Percentiles rank a stretch among this genome's conserved stretches.
phyloP scores from a whole-genome alignment of 2,113 vertebrate genomes.

The Progne subis region DNA sequence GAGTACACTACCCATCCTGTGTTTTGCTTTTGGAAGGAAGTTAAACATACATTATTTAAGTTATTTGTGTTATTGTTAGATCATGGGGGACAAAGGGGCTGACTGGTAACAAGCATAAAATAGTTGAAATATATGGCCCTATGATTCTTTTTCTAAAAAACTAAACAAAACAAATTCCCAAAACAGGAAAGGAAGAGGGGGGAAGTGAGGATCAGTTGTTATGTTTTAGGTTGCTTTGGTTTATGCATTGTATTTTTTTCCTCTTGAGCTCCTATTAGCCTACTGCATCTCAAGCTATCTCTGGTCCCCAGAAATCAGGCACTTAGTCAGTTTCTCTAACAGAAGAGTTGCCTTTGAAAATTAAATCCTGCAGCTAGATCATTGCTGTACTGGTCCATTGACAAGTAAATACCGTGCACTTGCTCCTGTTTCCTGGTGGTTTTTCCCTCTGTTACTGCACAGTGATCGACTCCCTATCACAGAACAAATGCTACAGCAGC shows the following conservation, averaged over 20 bases:
- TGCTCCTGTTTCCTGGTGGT: neutral
- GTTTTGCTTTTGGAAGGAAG: constrained; percentile 65
- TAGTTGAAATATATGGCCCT: neutral
- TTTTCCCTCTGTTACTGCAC: neutral
- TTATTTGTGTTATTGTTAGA: constrained; percentile 29
- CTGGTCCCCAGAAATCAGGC: neutral
- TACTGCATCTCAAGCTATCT: neutral
- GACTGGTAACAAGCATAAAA: neutral
- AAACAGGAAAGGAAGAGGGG: neutral
- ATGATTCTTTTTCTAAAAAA: neutral
- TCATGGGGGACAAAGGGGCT: neutral
- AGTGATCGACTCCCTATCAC: neutral
- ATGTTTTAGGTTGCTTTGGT: neutral
- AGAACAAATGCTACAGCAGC: neutral
- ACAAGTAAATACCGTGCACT: neutral
- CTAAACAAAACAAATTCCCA: neutral
- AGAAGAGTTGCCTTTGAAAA: neutral
- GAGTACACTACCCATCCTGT: constrained; percentile 4
- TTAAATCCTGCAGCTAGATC: neutral
- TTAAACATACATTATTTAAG: constrained; percentile 54
- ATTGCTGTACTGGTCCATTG: neutral
- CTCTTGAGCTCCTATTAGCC: neutral
- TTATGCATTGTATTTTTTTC: neutral
- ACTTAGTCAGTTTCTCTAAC: neutral
- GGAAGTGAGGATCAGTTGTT: neutral